Percentiles rank a stretch among this genome's conserved stretches.
Conservation (phyloP, 2,113 vertebrate species). For the Ailuropoda melanoleuca region DNA sequence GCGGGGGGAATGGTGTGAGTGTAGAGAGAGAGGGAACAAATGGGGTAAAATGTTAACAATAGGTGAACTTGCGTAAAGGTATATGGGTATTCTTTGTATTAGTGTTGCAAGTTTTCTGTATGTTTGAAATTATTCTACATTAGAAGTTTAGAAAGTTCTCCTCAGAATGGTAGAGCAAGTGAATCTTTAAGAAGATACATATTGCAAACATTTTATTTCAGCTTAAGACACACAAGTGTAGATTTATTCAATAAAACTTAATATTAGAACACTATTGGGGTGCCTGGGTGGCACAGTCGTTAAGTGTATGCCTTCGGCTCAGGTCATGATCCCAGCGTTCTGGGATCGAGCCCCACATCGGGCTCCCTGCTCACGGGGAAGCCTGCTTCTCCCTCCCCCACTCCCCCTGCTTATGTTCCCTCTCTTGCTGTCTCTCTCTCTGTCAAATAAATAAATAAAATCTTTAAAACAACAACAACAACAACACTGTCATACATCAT, state of each 20-base stretch:
- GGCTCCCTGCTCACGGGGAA: no score
- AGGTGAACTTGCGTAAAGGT: not conserved
- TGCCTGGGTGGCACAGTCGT: no score
- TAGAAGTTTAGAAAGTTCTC: not conserved
- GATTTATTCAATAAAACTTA: not conserved
- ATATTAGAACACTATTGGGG: not conserved
- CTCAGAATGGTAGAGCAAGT: not conserved
- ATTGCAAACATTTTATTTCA: conserved; percentile 1
- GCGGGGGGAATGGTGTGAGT: not conserved
- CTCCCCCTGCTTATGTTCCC: no score
- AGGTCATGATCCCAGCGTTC: no score
- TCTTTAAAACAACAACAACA: no score
- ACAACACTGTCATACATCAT: not conserved
- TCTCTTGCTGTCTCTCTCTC: no score
- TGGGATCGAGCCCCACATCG: no score
- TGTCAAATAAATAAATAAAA: no score
- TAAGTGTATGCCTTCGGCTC: no score
- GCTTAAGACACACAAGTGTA: not conserved
- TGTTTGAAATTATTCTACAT: conserved; percentile 17
- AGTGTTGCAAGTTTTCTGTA: not conserved
- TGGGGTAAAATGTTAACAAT: not conserved
- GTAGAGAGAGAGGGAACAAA: not conserved
- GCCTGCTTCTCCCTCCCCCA: no score
- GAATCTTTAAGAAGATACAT: not conserved
- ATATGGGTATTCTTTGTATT: not conserved